These are phyloP conservation scores for Troides oblongomaculatus DNA, from an alignment of 2,888 invertebrate genomes.

Conservation along the genomic window DNA sequence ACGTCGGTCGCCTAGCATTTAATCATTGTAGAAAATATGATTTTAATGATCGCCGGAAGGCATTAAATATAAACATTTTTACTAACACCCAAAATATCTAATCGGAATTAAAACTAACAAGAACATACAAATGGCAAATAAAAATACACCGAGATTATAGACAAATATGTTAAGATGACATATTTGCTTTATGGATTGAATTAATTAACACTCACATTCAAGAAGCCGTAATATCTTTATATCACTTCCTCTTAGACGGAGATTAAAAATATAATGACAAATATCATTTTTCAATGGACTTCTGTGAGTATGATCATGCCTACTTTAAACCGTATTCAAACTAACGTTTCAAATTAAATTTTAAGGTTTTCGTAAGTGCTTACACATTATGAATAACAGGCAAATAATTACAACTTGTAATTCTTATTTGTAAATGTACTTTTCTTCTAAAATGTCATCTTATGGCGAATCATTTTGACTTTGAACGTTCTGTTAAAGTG, in stretches of 20 bases:
- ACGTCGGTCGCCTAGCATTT: not conserved
- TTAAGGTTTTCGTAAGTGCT: not conserved
- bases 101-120: not conserved
- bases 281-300: not conserved
- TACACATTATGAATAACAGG: not conserved
- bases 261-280: not conserved
- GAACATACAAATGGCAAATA: not conserved
- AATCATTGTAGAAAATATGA: not conserved
- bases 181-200: too few species aligned
- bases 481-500: too few species aligned
- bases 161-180: too few species aligned
- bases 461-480: not conserved
- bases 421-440: not conserved
- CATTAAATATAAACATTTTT: not conserved
- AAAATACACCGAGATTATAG: too few species aligned
- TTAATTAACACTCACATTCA: too few species aligned
- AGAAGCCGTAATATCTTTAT: not conserved
- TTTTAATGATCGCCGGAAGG: not conserved
- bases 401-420: not conserved
- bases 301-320: not conserved
- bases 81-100: not conserved
- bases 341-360: not conserved
- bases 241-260: not conserved
- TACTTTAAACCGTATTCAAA: not conserved
- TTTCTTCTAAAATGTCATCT: not conserved